Percentiles rank a stretch among this genome's conserved stretches.
phyloP scores from a whole-genome alignment of 2,113 vertebrate species.

The Benitochromis conjunctus region DNA sequence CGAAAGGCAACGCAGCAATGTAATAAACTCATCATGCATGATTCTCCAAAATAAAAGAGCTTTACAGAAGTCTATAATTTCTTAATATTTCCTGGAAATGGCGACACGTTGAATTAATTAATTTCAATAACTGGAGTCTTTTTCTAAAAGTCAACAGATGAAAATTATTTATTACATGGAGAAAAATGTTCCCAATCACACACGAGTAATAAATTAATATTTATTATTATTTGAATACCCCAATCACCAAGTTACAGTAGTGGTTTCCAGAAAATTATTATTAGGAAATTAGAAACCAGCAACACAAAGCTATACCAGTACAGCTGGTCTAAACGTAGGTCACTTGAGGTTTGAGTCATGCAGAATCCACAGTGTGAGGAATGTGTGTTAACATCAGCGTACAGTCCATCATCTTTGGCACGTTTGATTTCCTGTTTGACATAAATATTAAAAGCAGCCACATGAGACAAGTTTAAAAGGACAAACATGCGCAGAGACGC shows the following conservation, averaged over 20 bases:
- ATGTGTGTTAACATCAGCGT: background rate
- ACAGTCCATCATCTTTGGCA: constrained; percentile 43
- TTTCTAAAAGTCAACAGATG: background rate
- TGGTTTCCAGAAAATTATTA: background rate
- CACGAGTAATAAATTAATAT: background rate
- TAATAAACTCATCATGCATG: background rate
- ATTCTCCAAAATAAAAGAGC: background rate
- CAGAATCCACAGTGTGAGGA: constrained; percentile 15
- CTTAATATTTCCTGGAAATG: background rate
- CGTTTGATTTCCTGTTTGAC: constrained; percentile 8
- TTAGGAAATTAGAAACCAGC: background rate
- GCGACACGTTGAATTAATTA: fast-evolving
- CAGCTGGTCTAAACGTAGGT: constrained; percentile 2
- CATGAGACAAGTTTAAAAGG: background rate
- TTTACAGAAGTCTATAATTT: background rate
- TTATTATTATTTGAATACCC: background rate
- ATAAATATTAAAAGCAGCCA: background rate
- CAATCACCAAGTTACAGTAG: background rate
- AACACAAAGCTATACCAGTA: background rate
- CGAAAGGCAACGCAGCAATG: background rate
- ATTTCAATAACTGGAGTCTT: background rate
- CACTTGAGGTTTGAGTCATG: constrained; percentile 18
- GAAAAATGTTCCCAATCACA: background rate
- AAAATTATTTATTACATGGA: background rate
- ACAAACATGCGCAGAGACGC: background rate